These are phyloP conservation scores for Mandrillus leucophaeus DNA, from an alignment of 2,113 vertebrate species.

Conservation along the genomic window DNA sequence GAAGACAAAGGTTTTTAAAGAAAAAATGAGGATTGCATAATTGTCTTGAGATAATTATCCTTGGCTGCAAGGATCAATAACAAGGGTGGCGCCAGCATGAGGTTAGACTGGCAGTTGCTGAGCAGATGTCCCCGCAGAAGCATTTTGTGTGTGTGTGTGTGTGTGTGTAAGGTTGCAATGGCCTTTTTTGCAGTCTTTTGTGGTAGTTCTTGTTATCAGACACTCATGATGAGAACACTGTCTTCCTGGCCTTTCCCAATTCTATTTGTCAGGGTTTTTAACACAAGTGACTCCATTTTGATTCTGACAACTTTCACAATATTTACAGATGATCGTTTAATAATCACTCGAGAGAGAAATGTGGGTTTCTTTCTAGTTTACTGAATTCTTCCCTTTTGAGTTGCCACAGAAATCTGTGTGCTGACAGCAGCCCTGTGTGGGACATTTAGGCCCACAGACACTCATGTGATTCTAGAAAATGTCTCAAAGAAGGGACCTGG, in stretches of 20 bases:
- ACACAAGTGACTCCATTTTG: neutral
- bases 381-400: neutral
- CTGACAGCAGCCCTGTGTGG: neutral
- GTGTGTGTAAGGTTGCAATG: neutral
- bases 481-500: neutral
- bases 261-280: neutral
- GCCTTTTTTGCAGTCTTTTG: neutral
- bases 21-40: neutral
- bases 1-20: neutral
- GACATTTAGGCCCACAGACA: neutral
- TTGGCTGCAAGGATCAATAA: neutral
- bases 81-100: neutral
- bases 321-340: neutral
- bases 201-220: neutral
- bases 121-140: neutral
- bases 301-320: neutral
- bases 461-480: neutral
- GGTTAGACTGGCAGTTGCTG: neutral
- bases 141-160: neutral
- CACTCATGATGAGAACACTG: neutral
- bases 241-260: neutral
- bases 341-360: neutral
- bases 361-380: neutral
- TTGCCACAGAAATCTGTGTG: neutral
- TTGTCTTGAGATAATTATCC: neutral